Conservation (phyloP, 1,140 invertebrate genomes). For the Triops longicaudatus region DNA sequence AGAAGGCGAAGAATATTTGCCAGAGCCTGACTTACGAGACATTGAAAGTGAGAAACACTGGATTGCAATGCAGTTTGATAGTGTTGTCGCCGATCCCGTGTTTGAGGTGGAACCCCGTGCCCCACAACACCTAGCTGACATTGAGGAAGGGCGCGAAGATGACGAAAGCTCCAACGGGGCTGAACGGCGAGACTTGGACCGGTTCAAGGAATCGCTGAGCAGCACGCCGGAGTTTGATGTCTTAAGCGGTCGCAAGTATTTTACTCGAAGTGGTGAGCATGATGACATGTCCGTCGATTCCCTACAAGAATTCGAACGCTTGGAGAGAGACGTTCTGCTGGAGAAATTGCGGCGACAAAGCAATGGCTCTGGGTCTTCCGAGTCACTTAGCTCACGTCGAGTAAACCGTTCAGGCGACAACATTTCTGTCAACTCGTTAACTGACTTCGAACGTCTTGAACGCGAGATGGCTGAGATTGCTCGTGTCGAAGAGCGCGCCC, state of each 20-base stretch:
- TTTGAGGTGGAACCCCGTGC: slow-evolving; percentile 53
- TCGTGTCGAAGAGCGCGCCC: slow-evolving; percentile 67
- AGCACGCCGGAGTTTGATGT: slow-evolving; percentile 79
- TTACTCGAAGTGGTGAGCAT: slow-evolving; percentile 67
- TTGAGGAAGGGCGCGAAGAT: slow-evolving; percentile 58
- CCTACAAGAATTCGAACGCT: slow-evolving; percentile 84
- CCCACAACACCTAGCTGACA: slow-evolving; percentile 64
- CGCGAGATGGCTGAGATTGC: slow-evolving; percentile 74
- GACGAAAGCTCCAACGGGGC: slow-evolving; percentile 69
- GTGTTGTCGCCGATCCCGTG: slow-evolving; percentile 53
- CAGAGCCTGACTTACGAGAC: slow-evolving; percentile 36
- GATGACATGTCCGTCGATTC: slow-evolving; percentile 86
- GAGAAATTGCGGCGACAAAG: slow-evolving; percentile 32
- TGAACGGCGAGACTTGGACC: slow-evolving; percentile 66
- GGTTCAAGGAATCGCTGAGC: slow-evolving; percentile 67
- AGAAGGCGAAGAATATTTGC: slow-evolving; percentile 33
- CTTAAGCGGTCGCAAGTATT: slow-evolving; percentile 64
- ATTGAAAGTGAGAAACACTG: slow-evolving; percentile 72
- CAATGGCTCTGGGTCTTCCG: slow-evolving; percentile 34
- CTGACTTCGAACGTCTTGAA: slow-evolving; percentile 90
- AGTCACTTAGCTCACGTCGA: slow-evolving; percentile 50
- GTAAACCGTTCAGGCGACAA: slow-evolving; percentile 68
- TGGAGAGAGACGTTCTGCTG: slow-evolving; percentile 68
- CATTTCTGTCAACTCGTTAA: slow-evolving; percentile 79
- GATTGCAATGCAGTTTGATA: slow-evolving; percentile 77